Base-by-base conservation (phyloP, 2,113 vertebrate genomes). In the Lethenteron reissneri region DNA sequence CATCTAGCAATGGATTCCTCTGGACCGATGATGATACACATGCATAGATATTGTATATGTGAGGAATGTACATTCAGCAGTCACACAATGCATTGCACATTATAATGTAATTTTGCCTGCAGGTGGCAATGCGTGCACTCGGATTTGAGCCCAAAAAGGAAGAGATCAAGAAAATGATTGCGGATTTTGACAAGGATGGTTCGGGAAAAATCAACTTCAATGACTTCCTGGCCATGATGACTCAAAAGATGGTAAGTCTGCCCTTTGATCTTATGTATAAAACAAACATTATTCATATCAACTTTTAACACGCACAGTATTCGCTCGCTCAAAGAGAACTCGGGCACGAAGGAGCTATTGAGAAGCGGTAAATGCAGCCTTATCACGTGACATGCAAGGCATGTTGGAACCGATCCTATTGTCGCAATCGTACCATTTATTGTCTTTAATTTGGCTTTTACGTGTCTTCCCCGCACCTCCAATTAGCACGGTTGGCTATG, bases 111-210 rank as follows among this genome's bases (percentile, higher is more conserved):
- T 8, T 68, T 12, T n/a, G 8, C 72, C 76, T 64, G 2, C 78
- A 94, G 85, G 92, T 95, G 62, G 88, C 88, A 21, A 87, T 97
- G 92, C 81, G 90, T 77, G 90, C 92, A 0, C 80, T 97, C 70
- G 92, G 90, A 2, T 95, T 94, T 74, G 92, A 97, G 72, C 92
- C 92, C 14, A 87, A 85, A 75, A 95, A 89, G 73, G 92, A 95
- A 71, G 91, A 97, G 76, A 86, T 95, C 75, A 95, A 89, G 81
- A 89, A 85, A 78, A 92, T 91, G 81, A 84, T 86, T 13, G 74
- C 81, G 2, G 89, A 94, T 56, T 85, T 92, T 3, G 88, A 95
- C 78, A 90, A 87, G 70, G 88, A 89, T 3, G 83, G 84, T 58
- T 87, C 84, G 0, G 92, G 90, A 57, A 95, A 87, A 77, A 89